A percentile compares a stretch with the other conserved stretches of the same genome.
Evolutionary conservation across 37 sponge, comb jelly and placozoan genomes (phyloP).

Genomic region (Hexactinellida sp.): DNA sequence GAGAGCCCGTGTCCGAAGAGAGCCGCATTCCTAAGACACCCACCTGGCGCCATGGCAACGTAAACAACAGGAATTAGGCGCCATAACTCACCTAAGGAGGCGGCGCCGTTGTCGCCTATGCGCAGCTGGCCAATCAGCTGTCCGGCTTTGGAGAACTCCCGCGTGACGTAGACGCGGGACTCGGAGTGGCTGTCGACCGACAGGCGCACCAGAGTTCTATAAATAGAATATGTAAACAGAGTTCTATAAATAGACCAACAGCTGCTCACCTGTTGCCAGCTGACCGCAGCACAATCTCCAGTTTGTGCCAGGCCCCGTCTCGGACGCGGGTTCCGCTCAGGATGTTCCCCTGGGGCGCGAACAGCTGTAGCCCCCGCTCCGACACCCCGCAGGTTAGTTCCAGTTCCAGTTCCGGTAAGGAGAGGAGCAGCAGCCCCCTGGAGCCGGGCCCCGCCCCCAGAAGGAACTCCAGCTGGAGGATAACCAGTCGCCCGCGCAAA

Average conservation of each 20-base stretch:
- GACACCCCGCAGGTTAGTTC: neutral
- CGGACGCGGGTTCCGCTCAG: neutral
- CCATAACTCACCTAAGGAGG: neutral
- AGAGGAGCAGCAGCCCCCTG: neutral
- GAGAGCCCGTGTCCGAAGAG: neutral
- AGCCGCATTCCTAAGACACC: neutral
- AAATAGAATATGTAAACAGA: neutral
- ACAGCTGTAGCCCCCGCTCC: neutral
- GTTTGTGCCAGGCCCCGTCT: neutral
- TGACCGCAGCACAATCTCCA: neutral
- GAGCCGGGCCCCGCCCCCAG: neutral
- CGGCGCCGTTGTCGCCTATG: neutral
- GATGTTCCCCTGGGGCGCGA: neutral
- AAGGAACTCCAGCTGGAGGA: neutral
- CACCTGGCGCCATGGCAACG: neutral
- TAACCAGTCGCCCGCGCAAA: neutral
- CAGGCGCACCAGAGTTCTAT: neutral
- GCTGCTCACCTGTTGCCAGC: neutral
- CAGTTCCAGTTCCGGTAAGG: neutral
- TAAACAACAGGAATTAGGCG: neutral
- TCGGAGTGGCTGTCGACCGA: neutral
- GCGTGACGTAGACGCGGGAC: neutral
- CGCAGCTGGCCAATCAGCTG: neutral
- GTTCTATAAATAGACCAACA: neutral
- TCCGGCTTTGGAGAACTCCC: neutral